Evolutionary conservation across 2,888 invertebrate species (phyloP).

Genomic region (Apotomis turbidana): DNA sequence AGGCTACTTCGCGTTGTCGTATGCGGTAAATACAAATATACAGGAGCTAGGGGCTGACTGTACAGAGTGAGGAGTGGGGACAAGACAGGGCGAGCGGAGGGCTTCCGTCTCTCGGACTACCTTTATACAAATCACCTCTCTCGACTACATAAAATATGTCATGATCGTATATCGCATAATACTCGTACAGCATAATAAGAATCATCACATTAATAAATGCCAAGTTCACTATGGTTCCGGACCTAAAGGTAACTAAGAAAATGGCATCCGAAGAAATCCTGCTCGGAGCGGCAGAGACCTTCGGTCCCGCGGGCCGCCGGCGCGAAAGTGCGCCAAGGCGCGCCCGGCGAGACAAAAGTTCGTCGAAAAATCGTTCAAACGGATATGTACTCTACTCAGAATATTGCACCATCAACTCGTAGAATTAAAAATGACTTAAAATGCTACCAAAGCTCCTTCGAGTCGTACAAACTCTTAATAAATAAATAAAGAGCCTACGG

Average conservation of each 20-base stretch:
- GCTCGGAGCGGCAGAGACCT: constrained; percentile 48
- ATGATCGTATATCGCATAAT: constrained; percentile 76
- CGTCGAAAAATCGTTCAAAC: constrained; percentile 63
- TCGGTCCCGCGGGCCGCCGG: constrained; percentile 4
- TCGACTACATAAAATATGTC: constrained; percentile 77
- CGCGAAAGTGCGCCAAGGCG: constrained; percentile 52
- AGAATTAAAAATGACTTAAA: constrained; percentile 42
- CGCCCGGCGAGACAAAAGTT: constrained; percentile 54
- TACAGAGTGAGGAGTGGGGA: constrained; percentile 37
- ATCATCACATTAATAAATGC: constrained; percentile 81
- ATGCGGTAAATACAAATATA: constrained; percentile 72
- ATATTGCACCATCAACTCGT: constrained; percentile 59
- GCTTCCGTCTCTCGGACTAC: constrained; percentile 67
- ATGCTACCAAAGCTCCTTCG: constrained; percentile 39
- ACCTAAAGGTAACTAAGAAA: constrained; percentile 81
- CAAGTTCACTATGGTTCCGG: constrained; percentile 79
- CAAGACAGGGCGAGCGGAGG: constrained; percentile 53
- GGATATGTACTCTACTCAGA: constrained; percentile 72
- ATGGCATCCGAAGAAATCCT: constrained; percentile 77
- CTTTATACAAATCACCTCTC: constrained; percentile 68
- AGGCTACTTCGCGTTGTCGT: constrained; percentile 64
- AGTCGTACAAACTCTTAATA: constrained; percentile 41
- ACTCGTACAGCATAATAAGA: constrained; percentile 72
- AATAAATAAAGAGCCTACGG: constrained; percentile 46
- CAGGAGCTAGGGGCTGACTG: constrained; percentile 70